A percentile compares a stretch with the other conserved stretches of the same genome.
Conservation (phyloP, 2,113 vertebrate species). For the Nycticryphes semicollaris region DNA sequence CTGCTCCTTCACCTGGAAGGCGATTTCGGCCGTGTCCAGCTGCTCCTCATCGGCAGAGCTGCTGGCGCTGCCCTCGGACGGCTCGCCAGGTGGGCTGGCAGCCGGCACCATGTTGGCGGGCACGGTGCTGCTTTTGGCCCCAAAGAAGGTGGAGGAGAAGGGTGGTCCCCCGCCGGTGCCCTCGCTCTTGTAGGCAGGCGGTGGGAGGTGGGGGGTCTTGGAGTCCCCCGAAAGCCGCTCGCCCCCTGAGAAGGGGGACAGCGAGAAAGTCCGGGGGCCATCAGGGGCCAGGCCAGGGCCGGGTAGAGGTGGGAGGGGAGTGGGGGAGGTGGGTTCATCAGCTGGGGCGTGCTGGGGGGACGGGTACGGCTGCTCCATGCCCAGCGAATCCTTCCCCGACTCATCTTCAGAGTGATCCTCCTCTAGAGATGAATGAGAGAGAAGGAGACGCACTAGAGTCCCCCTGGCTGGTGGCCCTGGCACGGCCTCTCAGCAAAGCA, state of each 20-base stretch:
- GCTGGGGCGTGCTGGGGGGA: conserved; percentile 75
- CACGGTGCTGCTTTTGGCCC: conserved; percentile 80
- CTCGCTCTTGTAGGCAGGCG: conserved; percentile 88
- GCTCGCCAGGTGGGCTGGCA: conserved; percentile 80
- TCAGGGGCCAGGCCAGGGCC: conserved; percentile 63
- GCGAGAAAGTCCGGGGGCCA: conserved; percentile 79
- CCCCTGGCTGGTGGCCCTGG: accelerated
- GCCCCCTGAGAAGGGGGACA: conserved; percentile 78
- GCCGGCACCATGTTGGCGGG: conserved; percentile 56
- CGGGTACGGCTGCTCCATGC: conserved; percentile 79
- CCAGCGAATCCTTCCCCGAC: conserved; percentile 77
- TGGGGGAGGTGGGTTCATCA: conserved; percentile 70
- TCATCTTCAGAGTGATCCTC: conserved; percentile 87
- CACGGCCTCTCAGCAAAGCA: neutral
- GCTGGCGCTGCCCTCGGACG: conserved; percentile 75
- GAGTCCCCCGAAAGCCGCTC: conserved; percentile 83
- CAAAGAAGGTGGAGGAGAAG: conserved; percentile 85
- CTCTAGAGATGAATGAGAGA: conserved; percentile 75
- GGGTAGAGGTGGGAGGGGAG: conserved; percentile 70
- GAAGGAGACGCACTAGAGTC: conserved; percentile 10
- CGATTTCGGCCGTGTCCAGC: conserved; percentile 94
- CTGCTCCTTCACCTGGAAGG: conserved; percentile 98
- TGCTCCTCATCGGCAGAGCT: conserved; percentile 86
- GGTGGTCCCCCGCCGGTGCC: conserved; percentile 52
- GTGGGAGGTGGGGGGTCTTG: conserved; percentile 77